Percentiles rank a stretch among this genome's conserved stretches.
Conservation (phyloP, 1,140 invertebrate genomes). For the Akabosia matsudoensis region DNA sequence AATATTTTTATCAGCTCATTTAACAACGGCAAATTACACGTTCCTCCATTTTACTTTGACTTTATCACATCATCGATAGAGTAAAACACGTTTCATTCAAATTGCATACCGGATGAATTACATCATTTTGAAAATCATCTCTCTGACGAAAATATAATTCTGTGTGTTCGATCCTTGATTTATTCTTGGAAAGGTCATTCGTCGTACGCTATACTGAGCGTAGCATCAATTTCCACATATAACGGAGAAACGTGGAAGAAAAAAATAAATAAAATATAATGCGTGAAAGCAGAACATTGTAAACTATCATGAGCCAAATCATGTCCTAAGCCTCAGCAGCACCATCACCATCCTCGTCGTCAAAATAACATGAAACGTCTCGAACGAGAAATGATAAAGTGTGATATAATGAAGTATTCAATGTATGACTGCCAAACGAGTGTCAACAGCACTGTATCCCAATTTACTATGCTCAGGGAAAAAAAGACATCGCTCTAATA, state of each 20-base stretch:
- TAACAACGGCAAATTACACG: too few species aligned
- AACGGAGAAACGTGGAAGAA: neutral
- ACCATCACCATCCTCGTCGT: neutral
- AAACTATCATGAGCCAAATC: neutral
- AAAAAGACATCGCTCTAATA: too few species aligned
- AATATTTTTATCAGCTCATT: too few species aligned
- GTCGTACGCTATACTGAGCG: neutral
- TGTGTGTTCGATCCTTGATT: conserved; percentile 16
- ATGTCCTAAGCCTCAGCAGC: conserved; percentile 10
- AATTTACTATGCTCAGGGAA: too few species aligned
- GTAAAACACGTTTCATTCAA: neutral
- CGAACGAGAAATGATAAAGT: neutral
- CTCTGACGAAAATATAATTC: neutral
- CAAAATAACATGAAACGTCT: conserved; percentile 1
- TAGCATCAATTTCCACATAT: neutral
- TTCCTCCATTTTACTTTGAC: neutral
- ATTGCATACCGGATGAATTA: conserved; percentile 2
- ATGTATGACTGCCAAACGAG: neutral
- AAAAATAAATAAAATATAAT: conserved; percentile 11
- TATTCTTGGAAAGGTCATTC: conserved; percentile 22
- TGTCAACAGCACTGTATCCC: neutral
- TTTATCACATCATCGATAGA: neutral
- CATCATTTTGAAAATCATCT: neutral
- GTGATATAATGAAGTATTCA: neutral
- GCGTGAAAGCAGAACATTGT: conserved; percentile 12